phyloP scores from a whole-genome alignment of 2,888 invertebrate genomes.

The Chloroclysta siterata region DNA sequence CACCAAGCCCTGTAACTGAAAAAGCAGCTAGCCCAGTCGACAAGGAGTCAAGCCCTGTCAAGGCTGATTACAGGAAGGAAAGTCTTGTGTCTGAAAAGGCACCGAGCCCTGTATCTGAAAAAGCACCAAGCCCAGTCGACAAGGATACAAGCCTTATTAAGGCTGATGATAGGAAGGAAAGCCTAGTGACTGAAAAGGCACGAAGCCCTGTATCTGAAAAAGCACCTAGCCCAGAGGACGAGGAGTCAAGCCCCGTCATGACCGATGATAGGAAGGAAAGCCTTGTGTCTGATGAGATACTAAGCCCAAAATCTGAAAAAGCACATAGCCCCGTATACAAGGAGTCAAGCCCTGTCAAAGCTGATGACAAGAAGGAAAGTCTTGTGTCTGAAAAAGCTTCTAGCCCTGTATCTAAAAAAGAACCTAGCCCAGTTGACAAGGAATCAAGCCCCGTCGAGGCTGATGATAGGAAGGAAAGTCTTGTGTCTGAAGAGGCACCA shows the following conservation, averaged over 20 bases:
- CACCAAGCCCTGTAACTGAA: no score
- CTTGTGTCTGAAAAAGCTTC: neutral
- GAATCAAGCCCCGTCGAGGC: conserved; percentile 12
- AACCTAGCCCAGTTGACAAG: neutral
- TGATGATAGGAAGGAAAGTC: neutral
- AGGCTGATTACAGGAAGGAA: conserved; percentile 3
- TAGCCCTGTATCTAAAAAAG: neutral
- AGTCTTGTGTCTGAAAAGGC: conserved; percentile 29
- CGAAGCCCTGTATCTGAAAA: conserved; percentile 20
- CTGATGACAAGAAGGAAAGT: neutral
- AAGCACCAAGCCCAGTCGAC: conserved; percentile 4
- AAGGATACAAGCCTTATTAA: conserved; percentile 5
- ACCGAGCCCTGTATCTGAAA: conserved; percentile 18
- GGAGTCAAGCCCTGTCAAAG: conserved; percentile 7
- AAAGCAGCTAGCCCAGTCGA: conserved; percentile 14
- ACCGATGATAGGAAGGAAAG: neutral
- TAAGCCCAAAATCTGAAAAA: conserved; percentile 2
- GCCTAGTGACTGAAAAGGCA: conserved; percentile 7
- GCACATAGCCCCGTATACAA: neutral
- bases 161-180: neutral
- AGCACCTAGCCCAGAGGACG: no score
- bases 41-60: conserved; percentile 14
- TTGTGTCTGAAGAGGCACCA: neutral
- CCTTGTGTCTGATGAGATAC: no score
- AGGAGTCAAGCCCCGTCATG: conserved; percentile 12